Conservation (phyloP, 2,113 vertebrate genomes). For the Lipotes vexillifer region DNA sequence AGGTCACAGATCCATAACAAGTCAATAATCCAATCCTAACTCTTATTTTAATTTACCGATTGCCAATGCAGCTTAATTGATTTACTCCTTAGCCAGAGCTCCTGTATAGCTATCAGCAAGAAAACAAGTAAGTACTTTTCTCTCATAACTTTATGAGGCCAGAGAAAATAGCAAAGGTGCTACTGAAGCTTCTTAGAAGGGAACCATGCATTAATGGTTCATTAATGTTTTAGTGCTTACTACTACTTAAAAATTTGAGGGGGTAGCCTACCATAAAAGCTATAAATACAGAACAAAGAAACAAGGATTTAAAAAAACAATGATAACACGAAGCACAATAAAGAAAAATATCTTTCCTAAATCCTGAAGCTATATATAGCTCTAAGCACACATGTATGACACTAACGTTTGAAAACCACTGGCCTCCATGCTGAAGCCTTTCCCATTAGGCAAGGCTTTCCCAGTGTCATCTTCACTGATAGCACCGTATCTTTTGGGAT, state of each 20-base stretch:
- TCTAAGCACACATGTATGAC: background rate
- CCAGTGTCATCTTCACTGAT: background rate
- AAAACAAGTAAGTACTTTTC: background rate
- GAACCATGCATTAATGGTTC: background rate
- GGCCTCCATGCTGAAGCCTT: background rate
- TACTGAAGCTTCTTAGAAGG: background rate
- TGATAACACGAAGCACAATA: background rate
- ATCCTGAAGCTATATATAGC: background rate
- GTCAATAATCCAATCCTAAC: background rate
- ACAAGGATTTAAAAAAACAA: background rate
- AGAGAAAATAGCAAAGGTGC: background rate
- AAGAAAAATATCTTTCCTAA: background rate
- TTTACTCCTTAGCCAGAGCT: background rate
- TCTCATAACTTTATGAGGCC: background rate
- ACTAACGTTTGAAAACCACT: background rate
- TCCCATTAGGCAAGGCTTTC: too few species aligned
- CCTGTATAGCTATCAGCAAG: background rate
- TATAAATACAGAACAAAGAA: background rate
- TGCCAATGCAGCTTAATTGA: background rate
- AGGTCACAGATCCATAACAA: background rate
- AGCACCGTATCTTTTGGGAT: background rate
- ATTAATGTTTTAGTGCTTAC: background rate
- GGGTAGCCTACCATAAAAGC: background rate
- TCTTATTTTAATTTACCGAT: constrained; percentile 13
- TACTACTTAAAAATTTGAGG: background rate